Conservation (phyloP, 2,888 invertebrate genomes). For the Malthinus flaveolus region DNA sequence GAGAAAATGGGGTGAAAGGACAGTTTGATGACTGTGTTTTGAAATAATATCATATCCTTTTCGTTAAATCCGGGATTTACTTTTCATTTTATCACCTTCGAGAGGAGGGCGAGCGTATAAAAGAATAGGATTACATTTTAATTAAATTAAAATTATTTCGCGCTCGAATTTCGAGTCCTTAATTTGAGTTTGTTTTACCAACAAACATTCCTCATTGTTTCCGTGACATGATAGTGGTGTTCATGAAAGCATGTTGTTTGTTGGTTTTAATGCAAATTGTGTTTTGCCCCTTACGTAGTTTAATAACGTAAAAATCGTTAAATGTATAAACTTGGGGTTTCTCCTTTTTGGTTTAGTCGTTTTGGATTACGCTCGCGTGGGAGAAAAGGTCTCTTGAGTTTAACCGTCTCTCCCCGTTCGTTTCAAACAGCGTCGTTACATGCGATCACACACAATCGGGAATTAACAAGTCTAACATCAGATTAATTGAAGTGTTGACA, state of each 20-base stretch:
- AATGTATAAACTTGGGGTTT: constrained; percentile 13
- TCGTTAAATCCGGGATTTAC: no score
- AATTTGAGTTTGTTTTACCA: constrained; percentile 21
- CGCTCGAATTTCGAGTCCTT: constrained; percentile 16
- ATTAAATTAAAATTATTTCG: no score
- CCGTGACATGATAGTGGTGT: constrained; percentile 24
- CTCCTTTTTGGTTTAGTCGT: constrained; percentile 12
- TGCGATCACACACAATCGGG: constrained; percentile 29
- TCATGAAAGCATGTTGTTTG: constrained; percentile 27
- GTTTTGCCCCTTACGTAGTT: constrained; percentile 24
- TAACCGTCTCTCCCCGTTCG: constrained; percentile 6
- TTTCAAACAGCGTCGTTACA: constrained; percentile 32
- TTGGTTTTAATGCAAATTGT: constrained; percentile 28
- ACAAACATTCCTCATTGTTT: constrained; percentile 34
- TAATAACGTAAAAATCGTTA: constrained; percentile 23
- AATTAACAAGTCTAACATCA: constrained; percentile 41
- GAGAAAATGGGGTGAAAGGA: no score
- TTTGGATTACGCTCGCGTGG: neutral
- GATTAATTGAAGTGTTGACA: constrained; percentile 49
- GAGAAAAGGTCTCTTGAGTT: constrained; percentile 23
- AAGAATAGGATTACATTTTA: no score
- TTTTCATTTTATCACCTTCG: no score
- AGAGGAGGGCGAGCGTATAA: neutral
- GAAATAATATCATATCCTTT: no score
- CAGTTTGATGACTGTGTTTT: no score